These are phyloP conservation scores for Drosophila leonis DNA, from an alignment of 2,888 invertebrate species.

Conservation along the genomic window DNA sequence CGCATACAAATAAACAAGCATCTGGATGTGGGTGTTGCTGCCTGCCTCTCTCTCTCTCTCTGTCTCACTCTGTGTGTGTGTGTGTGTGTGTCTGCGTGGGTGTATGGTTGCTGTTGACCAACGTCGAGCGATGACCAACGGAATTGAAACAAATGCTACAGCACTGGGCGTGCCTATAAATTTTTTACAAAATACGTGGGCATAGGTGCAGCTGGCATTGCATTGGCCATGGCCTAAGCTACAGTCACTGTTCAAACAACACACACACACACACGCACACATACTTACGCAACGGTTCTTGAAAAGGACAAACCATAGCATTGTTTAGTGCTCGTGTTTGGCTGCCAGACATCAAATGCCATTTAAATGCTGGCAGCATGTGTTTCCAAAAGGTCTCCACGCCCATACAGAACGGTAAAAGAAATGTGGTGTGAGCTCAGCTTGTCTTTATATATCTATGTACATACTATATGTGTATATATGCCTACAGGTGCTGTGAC, in stretches of 20 bases:
- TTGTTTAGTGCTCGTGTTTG: conserved; percentile 64
- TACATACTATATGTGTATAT: not conserved
- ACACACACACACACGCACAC: not conserved
- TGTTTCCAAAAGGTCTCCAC: conserved; percentile 19
- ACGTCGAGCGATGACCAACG: conserved; percentile 33
- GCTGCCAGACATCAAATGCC: conserved; percentile 64
- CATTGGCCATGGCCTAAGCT: conserved; percentile 18
- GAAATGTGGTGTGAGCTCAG: not conserved
- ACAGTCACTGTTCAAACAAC: conserved; percentile 27
- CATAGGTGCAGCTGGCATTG: conserved; percentile 60
- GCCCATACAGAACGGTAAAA: conserved; percentile 3
- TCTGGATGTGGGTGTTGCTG: conserved; percentile 17
- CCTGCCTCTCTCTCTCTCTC: not conserved
- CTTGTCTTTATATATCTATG: not conserved
- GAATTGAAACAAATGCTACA: conserved; percentile 78
- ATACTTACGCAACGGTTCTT: conserved; percentile 28
- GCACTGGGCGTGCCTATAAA: conserved; percentile 75
- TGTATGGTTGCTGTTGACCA: conserved; percentile 38
- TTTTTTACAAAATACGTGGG: conserved; percentile 76
- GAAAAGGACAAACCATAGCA: conserved; percentile 69
- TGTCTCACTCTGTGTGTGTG: no score
- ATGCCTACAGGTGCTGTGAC: conserved; percentile 26
- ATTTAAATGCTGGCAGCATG: conserved; percentile 73
- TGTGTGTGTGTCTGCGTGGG: conserved; percentile 11
- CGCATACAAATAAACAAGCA: conserved; percentile 78